These are phyloP conservation scores for Phortica variegata DNA, from an alignment of 1,140 invertebrate species.

Conservation along the genomic window DNA sequence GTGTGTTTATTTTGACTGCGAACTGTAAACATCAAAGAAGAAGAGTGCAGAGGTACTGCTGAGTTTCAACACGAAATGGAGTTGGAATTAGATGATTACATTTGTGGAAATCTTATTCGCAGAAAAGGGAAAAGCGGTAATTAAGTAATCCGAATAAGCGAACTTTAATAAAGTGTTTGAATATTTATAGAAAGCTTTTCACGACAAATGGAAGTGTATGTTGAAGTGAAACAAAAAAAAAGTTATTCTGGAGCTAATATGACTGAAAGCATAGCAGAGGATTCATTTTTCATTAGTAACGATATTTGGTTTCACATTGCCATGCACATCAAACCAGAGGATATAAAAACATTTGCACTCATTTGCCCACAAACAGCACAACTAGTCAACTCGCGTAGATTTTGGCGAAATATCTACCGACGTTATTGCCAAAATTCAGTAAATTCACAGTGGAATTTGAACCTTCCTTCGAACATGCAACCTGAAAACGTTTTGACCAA, in stretches of 20 bases:
- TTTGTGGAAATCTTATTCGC: constrained; percentile 28
- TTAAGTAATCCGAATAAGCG: neutral
- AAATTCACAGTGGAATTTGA: constrained; percentile 26
- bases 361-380: constrained; percentile 38
- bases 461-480: constrained; percentile 35
- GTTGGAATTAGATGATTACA: constrained; percentile 18
- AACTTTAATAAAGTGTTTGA: neutral
- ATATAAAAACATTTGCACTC: constrained; percentile 41
- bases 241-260: neutral
- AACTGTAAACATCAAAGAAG: no score
- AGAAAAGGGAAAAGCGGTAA: constrained; percentile 32
- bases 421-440: constrained; percentile 23
- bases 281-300: constrained; percentile 18
- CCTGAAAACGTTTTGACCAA: constrained; percentile 20
- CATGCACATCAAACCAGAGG: constrained; percentile 39
- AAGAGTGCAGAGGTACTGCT: no score
- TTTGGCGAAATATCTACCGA: constrained; percentile 42
- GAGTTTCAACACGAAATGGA: neutral
- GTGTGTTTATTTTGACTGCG: no score
- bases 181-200: constrained; percentile 21
- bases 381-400: constrained; percentile 27
- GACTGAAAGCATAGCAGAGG: no score
- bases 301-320: constrained; percentile 51
- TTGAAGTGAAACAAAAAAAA: constrained; percentile 22
- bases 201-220: constrained; percentile 25